Evolutionary conservation across 2,113 vertebrate genomes (phyloP), one percentile per base, ranked within the genome.

Genomic region (Charina bottae): DNA sequence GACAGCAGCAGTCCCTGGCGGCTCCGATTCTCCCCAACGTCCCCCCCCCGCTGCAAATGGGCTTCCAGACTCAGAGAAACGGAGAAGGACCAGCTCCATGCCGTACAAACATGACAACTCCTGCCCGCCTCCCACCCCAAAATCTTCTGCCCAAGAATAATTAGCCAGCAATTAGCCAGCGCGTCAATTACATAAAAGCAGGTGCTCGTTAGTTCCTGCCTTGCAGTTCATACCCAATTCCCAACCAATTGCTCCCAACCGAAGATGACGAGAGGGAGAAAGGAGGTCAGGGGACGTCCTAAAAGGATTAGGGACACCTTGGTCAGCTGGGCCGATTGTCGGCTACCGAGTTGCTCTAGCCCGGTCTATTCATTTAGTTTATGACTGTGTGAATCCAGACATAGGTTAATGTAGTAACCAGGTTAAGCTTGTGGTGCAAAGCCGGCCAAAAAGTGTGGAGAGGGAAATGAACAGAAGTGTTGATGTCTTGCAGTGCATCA

Each of bases 181-280:
- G 83, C 89, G 93, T 93, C 93, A 96, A 96, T 96, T 95, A 94
- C 93, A 93, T 46, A 5, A 37, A 24, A 92, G 95, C 95, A 95
- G 96, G 95, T 95, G 95, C 95, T 94, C 92, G 94, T 95, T 96
- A 95, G 93, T 94, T 88, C 5, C 91, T 78, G 91, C 94, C 94
- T 93, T 94, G 96, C 94, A 95, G 95, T 96, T 94, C 95, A 94
- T 90, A 64, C 88, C 92, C 68, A 2, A 92, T 94, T 94, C 93
- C 89, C 5, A 91, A 94, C 4, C 92, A 95, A 95, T 94, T 89
- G 95, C 93, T 93, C 91, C 17, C 90, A 95, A 94, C 83, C 89
- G 94, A 95, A 95, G 95, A 91, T 93, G 91, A 91, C 93, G 93
- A 96, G 94, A 93, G 0, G 49, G 93, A 93, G n/a, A 37, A 37